phyloP scores from a whole-genome alignment of 2,797 vertebrate species.

The Eulemur coronatus region DNA sequence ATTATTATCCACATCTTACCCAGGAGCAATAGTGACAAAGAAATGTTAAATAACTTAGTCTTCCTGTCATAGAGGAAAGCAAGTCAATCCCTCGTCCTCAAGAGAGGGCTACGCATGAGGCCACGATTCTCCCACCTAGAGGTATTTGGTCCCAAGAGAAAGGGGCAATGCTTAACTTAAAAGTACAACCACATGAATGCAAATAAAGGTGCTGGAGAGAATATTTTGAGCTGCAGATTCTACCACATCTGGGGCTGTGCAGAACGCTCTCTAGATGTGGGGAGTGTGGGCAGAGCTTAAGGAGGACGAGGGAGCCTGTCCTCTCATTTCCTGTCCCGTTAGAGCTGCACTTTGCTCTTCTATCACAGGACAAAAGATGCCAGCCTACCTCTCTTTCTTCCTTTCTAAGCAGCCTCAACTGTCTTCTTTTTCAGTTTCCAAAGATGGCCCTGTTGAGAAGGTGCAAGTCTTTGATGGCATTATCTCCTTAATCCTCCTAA shows the following conservation, averaged over 20 bases:
- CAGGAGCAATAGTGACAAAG: not conserved
- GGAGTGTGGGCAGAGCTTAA: not conserved
- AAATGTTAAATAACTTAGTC: not conserved
- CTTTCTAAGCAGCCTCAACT: not conserved
- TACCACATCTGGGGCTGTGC: not conserved
- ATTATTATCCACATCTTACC: not conserved
- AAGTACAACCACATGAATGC: not conserved
- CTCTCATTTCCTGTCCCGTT: not conserved
- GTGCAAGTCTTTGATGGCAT: not conserved
- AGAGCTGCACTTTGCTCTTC: not conserved
- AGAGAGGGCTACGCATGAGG: not conserved
- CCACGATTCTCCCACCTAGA: not conserved
- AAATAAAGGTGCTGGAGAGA: not conserved
- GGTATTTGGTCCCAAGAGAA: not conserved
- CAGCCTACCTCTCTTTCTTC: not conserved
- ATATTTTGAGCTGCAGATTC: not conserved
- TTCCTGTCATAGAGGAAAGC: not conserved
- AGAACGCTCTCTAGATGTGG: not conserved
- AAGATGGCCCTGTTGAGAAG: not conserved
- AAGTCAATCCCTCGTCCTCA: not conserved
- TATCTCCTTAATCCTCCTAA: not conserved
- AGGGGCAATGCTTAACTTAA: not conserved
- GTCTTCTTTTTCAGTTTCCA: not conserved
- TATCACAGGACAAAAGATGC: not conserved
- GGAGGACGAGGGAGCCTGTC: accelerated